Evolutionary conservation across 2,888 invertebrate genomes (phyloP).

Genomic region (Drosophila silvestris): DNA sequence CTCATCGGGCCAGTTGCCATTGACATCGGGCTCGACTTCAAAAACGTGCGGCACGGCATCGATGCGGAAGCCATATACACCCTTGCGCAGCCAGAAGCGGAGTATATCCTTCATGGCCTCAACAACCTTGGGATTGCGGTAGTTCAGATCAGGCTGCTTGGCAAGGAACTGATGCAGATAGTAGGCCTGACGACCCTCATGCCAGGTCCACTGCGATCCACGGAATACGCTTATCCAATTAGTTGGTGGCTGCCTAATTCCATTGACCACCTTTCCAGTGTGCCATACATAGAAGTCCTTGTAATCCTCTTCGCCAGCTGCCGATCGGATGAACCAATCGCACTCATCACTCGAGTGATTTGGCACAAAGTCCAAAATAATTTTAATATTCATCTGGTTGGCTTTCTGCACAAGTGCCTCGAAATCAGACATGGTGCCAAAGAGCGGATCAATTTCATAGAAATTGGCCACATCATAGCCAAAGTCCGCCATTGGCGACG

Average conservation of each 20-base stretch:
- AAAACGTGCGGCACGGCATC: constrained; percentile 87
- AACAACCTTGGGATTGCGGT: constrained; percentile 86
- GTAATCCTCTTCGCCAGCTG: constrained; percentile 87
- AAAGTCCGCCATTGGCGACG: constrained; percentile 91
- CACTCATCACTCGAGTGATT: constrained; percentile 91
- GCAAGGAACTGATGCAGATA: constrained; percentile 88
- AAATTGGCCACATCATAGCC: constrained; percentile 92
- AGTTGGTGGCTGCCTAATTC: constrained; percentile 84
- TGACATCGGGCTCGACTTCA: constrained; percentile 71
- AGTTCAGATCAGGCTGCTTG: constrained; percentile 89
- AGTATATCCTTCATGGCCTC: constrained; percentile 87
- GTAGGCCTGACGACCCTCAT: constrained; percentile 86
- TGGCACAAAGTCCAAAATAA: constrained; percentile 86
- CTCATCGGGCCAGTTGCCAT: constrained; percentile 86
- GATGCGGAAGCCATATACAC: constrained; percentile 92
- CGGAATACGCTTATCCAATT: constrained; percentile 87
- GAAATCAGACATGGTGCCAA: constrained; percentile 90
- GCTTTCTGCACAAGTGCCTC: constrained; percentile 87
- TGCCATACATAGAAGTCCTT: constrained; percentile 92
- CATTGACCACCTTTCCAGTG: constrained; percentile 82
- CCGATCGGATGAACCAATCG: constrained; percentile 92
- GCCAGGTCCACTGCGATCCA: constrained; percentile 88
- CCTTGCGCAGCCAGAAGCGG: constrained; percentile 91
- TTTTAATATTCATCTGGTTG: constrained; percentile 85
- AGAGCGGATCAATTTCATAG: constrained; percentile 88